Evolutionary conservation across 2,113 vertebrate species (phyloP), one percentile per base, ranked within the genome.

Genomic region (Panthera uncia): DNA sequence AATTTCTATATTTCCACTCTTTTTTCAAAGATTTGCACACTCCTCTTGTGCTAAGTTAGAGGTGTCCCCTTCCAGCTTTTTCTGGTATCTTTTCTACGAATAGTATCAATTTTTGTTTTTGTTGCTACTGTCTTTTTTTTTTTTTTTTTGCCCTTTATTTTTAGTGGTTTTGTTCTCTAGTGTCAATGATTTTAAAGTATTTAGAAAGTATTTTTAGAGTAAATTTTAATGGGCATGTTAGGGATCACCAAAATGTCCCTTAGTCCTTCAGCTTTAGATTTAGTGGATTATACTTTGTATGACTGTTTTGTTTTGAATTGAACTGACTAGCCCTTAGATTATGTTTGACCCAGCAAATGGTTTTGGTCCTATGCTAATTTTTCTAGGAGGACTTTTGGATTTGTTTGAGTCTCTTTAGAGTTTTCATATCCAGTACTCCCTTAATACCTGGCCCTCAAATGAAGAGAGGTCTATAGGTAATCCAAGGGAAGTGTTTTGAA

Each of bases 221-320:
- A 38, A 45, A 0, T 79, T 95, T 29, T 91, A 83, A 27, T 84
- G 29, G 50, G 6, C 33, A 36, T n/a, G 11, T 57, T 80, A 91
- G 45, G 1, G 63, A 88, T 90, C 69, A 87, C 41, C 69, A 65
- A 97, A 92, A 84, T 68, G 11, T 29, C 69, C 36, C 11, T 36
- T 86, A 45, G 18, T 79, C 57, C 74, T 73, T 18, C 3, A 74
- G 19, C 63, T 91, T 2, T 96, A 88, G 57, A 6, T 89, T 82
- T 83, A 57, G 31, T 57, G 23, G 5, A 5, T 41, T 84, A 93
- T 63, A 31, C 2, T 81, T 50, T 89, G 4, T 83, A 23, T 66
- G 41, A 96, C 52, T 73, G 8, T 88, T 85, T 93, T 63, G 1
- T 55, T 89, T 94, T 94, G 41, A 81, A 81, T 55, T 91, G 52